Evolutionary conservation across 2,113 vertebrate genomes (phyloP).

Genomic region (Grus americana): DNA sequence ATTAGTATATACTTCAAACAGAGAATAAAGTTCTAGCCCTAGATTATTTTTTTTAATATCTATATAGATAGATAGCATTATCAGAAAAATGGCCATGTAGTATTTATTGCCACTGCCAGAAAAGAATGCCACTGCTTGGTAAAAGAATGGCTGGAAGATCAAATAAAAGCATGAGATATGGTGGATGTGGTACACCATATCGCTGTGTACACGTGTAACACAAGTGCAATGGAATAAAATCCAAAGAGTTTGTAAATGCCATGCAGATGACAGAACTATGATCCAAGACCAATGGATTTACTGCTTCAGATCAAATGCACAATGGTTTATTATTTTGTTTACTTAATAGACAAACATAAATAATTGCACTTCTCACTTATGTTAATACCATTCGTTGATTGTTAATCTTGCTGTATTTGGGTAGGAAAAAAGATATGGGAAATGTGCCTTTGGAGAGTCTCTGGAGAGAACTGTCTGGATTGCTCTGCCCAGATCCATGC

Average conservation of each 20-base stretch:
- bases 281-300: neutral
- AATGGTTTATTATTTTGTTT: neutral
- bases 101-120: neutral
- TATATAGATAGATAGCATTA: neutral
- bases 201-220: accelerated
- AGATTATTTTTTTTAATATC: neutral
- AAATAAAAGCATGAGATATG: neutral
- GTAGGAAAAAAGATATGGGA: neutral
- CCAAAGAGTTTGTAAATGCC: neutral
- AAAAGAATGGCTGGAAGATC: neutral
- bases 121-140: neutral
- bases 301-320: neutral
- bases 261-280: neutral
- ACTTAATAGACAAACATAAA: neutral
- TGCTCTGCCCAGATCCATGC: neutral
- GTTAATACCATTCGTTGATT: neutral
- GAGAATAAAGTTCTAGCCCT: neutral
- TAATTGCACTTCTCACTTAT: neutral
- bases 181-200: neutral
- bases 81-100: neutral
- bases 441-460: neutral
- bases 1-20: neutral
- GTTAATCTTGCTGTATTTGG: neutral
- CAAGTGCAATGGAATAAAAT: neutral
- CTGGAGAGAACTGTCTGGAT: neutral